A percentile compares a stretch with the other conserved stretches of the same genome.
Evolutionary conservation across 2,113 vertebrate species (phyloP).

Genomic region (Nannobrachium achirus): DNA sequence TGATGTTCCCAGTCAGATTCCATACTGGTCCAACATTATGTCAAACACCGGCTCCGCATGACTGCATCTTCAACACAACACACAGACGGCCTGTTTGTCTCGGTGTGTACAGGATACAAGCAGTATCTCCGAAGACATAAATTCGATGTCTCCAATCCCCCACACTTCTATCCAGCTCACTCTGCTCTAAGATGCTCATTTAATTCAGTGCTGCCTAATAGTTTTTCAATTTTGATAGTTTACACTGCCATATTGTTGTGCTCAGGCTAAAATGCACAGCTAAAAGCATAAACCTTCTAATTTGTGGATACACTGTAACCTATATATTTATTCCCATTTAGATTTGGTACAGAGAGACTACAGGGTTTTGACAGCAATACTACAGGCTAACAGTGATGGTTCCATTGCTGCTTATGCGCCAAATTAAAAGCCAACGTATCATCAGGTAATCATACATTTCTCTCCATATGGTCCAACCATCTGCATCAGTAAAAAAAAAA

Average conservation of each 20-base stretch:
- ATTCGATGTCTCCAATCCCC: neutral
- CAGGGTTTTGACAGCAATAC: constrained; percentile 18
- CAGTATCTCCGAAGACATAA: constrained; percentile 25
- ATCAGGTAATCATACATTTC: constrained; percentile 68
- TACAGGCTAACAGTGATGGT: constrained; percentile 34
- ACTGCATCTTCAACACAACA: constrained; percentile 65
- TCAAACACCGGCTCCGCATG: constrained; percentile 69
- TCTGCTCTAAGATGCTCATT: neutral
- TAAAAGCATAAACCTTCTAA: constrained; percentile 7
- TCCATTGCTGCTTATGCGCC: constrained; percentile 23
- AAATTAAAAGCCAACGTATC: constrained; percentile 53
- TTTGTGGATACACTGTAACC: constrained; percentile 4
- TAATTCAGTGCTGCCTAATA: neutral
- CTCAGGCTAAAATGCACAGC: constrained; percentile 1
- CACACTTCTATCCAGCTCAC: constrained; percentile 16
- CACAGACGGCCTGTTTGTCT: constrained; percentile 50
- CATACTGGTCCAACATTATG: constrained; percentile 81
- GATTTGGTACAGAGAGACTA: neutral
- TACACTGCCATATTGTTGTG: neutral
- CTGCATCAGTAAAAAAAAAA: constrained; percentile 61
- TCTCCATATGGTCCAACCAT: constrained; percentile 80
- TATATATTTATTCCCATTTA: constrained; percentile 22
- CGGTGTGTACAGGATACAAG: constrained; percentile 30
- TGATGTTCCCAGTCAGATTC: constrained; percentile 81
- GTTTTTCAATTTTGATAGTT: neutral